Conservation (phyloP, 2,113 vertebrate genomes). For the Serilophus lunatus region DNA sequence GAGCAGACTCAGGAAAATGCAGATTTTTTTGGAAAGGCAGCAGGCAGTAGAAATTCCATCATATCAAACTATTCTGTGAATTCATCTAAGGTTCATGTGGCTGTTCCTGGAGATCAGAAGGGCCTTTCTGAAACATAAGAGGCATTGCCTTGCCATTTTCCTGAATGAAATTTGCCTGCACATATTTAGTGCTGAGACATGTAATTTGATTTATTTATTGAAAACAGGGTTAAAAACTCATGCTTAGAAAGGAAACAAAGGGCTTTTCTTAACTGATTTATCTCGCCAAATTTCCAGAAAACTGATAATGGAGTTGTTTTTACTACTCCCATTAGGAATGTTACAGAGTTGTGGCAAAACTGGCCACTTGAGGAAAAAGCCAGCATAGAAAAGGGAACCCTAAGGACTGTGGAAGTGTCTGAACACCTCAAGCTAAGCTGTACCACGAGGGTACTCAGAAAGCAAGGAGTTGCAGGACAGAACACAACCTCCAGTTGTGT, state of each 20-base stretch:
- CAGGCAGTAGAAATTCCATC: background rate
- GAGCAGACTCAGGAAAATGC: background rate
- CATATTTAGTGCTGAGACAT: background rate
- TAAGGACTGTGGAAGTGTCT: background rate
- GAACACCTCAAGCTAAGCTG: rapidly evolving
- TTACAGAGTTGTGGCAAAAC: background rate
- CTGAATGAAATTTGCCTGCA: background rate
- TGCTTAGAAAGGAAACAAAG: background rate
- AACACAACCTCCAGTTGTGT: background rate
- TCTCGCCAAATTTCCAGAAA: background rate
- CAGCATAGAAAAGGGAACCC: background rate
- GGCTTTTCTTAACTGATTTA: too few species aligned
- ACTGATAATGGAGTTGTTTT: background rate
- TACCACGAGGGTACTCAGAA: rapidly evolving
- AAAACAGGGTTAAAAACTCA: background rate
- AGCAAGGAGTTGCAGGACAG: background rate
- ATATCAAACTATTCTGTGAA: background rate
- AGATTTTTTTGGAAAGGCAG: background rate
- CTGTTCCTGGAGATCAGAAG: background rate
- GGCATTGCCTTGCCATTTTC: background rate
- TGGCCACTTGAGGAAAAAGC: background rate
- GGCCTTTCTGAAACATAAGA: background rate
- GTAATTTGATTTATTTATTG: background rate
- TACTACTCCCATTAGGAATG: background rate
- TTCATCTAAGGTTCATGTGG: background rate